A percentile compares a stretch with the other conserved stretches of the same genome.
Evolutionary conservation across 2,888 invertebrate genomes (phyloP).

Genomic region (Anaspis maculata): DNA sequence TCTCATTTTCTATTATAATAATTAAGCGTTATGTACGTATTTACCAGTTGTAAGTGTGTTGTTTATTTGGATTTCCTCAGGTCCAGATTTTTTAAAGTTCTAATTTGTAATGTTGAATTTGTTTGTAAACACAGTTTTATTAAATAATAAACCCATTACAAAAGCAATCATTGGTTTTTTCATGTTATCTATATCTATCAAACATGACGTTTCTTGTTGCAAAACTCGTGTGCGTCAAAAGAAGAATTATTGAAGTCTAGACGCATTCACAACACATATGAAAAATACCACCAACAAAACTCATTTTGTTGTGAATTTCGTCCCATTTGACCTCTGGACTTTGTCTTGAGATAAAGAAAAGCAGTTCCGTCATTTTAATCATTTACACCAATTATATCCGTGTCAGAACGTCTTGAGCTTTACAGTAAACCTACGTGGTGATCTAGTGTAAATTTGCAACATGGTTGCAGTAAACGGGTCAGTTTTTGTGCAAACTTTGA

Average conservation of each 20-base stretch:
- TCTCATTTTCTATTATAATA: conserved; percentile 1
- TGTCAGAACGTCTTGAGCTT: no score
- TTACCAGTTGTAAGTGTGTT: no score
- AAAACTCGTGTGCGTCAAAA: no score
- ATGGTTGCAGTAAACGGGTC: conserved; percentile 28
- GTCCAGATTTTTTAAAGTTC: conserved; percentile 14
- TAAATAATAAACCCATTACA: conserved; percentile 27
- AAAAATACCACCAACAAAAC: background rate
- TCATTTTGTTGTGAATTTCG: background rate
- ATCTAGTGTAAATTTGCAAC: no score
- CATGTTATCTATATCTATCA: background rate
- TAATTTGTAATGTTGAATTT: conserved; percentile 20
- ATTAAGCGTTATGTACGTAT: background rate
- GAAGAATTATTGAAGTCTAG: no score
- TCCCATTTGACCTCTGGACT: conserved; percentile 25
- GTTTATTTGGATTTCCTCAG: background rate
- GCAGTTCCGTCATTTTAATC: conserved; percentile 17
- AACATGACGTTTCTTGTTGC: no score
- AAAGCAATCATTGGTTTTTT: conserved; percentile 3
- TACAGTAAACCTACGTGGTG: no score
- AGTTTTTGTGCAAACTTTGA: conserved; percentile 31
- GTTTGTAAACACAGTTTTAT: conserved; percentile 30
- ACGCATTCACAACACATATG: no score
- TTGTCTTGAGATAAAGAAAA: conserved; percentile 21
- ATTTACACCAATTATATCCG: conserved; percentile 6